Base-by-base conservation (phyloP, 2,797 vertebrate species). In the Ceryle rudis region DNA sequence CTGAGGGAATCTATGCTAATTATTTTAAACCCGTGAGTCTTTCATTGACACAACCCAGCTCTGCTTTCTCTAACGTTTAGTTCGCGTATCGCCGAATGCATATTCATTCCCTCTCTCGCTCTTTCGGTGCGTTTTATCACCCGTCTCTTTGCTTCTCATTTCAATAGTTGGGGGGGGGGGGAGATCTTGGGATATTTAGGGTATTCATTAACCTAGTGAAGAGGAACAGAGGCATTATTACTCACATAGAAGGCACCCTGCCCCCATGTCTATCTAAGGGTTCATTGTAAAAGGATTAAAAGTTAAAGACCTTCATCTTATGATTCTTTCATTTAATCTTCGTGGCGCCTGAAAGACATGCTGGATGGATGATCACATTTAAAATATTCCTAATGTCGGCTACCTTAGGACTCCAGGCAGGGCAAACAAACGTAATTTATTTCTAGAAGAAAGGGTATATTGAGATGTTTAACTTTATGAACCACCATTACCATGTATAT, bases 221-320 rank as follows among this genome's bases (percentile, higher is more conserved):
- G 97, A 96, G 98, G 98, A 98, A 98, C 98, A 98, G 98, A 97
- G 97, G 97, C 97, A 98, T 98, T 98, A 98, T 98, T 98, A 97
- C 98, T 97, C 97, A 97, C 96, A 97, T 96, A 97, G 98, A 98
- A 98, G 98, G 98, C 98, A 98, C 98, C 98, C 98, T 98, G 97
- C 98, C 98, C 98, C 98, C 98, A 98, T 97, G 98, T 98, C 98
- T 98, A 98, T 99, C 98, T 98, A 98, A 98, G 98, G 98, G 98
- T 98, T 99, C 98, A 99, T 99, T 99, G 98, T 98, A 98, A 99
- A 98, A 98, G 98, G 98, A 99, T 99, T 99, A 99, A 98, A 98
- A 98, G 98, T 99, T 98, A 98, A 99, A 99, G 98, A 98, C 98
- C 98, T 98, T 98, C 98, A 98, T 99, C 98, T 99, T 99, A 98